phyloP scores from a whole-genome alignment of 2,797 vertebrate species.

The Rallus crepitans region DNA sequence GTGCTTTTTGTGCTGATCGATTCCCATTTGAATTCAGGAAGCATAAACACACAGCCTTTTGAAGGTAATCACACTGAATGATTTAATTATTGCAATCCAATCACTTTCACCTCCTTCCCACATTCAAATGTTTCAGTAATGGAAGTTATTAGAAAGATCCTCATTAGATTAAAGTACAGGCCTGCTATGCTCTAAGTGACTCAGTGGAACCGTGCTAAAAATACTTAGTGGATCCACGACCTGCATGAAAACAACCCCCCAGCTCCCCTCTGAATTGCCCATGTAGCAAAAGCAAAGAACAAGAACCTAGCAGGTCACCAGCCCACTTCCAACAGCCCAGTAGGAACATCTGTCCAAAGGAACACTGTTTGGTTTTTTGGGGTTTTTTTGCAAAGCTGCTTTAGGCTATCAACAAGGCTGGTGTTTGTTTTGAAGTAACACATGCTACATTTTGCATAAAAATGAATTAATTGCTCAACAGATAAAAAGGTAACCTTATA shows the following conservation, averaged over 20 bases:
- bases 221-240: background rate
- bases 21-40: background rate
- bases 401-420: background rate
- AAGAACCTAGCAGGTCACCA: background rate
- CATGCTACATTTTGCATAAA: background rate
- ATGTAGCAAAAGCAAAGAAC: background rate
- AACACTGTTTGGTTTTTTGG: background rate
- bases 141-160: conserved; percentile 26
- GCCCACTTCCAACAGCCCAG: background rate
- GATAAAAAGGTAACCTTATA: background rate
- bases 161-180: conserved; percentile 17
- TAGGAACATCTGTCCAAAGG: background rate
- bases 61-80: conserved; percentile 14
- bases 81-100: conserved; percentile 57
- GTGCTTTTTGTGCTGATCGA: background rate
- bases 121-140: conserved; percentile 33
- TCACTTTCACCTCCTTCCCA: conserved; percentile 39
- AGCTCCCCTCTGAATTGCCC: background rate
- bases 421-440: background rate
- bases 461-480: background rate
- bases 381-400: background rate
- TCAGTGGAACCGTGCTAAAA: background rate
- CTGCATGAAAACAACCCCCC: background rate
- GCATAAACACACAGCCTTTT: conserved; percentile 32
- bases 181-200: background rate